Conservation (phyloP, 2,888 invertebrate genomes). For the Ophioninae sp. region DNA sequence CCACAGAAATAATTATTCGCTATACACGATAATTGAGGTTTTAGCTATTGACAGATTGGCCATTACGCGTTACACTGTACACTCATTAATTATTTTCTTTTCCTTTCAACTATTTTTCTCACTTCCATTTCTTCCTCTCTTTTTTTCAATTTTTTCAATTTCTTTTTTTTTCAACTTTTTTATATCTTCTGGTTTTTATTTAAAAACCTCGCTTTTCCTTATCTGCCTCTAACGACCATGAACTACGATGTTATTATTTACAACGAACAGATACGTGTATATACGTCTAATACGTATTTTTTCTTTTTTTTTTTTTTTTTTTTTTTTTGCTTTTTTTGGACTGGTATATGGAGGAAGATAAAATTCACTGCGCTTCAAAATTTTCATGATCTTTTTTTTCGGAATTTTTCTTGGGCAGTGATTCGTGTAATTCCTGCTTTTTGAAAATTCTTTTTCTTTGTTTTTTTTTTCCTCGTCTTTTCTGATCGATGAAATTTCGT, state of each 20-base stretch:
- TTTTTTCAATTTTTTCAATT: no score
- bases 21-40: slow-evolving; percentile 41
- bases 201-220: no score
- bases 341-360: slow-evolving; percentile 13
- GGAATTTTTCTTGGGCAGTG: slow-evolving; percentile 49
- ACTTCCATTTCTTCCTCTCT: no score
- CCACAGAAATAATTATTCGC: slow-evolving; percentile 38
- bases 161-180: slow-evolving; percentile 15
- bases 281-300: slow-evolving; percentile 56
- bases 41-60: slow-evolving; percentile 57
- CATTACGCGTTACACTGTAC: slow-evolving; percentile 62
- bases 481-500: neutral
- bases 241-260: slow-evolving; percentile 63
- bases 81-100: slow-evolving; percentile 45
- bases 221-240: slow-evolving; percentile 58
- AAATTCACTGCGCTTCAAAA: slow-evolving; percentile 57
- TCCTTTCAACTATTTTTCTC: neutral
- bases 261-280: slow-evolving; percentile 61
- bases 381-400: slow-evolving; percentile 20
- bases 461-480: slow-evolving; percentile 10
- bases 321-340: no score
- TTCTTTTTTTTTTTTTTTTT: no score
- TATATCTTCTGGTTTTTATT: slow-evolving; percentile 12
- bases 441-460: no score
- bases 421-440: slow-evolving; percentile 43